phyloP scores from a whole-genome alignment of 2,797 vertebrate genomes.

The Myotis vivesi region DNA sequence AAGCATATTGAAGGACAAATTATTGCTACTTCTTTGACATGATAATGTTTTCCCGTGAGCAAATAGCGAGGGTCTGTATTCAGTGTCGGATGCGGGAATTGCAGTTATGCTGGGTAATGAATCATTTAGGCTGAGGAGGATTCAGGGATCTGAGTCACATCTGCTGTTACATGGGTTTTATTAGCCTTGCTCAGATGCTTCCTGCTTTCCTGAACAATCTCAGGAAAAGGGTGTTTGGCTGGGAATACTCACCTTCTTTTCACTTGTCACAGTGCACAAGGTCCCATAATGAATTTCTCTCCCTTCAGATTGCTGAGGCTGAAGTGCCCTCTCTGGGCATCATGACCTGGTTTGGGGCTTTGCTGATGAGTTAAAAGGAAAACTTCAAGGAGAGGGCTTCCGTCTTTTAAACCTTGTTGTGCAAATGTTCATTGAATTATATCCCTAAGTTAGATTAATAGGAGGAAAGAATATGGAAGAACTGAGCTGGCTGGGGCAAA shows the following conservation, averaged over 20 bases:
- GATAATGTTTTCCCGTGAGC: conserved; percentile 22
- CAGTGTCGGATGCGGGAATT: not conserved
- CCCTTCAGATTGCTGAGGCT: not conserved
- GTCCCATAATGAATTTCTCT: not conserved
- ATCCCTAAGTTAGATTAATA: not conserved
- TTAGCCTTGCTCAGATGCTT: not conserved
- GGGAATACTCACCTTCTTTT: not conserved
- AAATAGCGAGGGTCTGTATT: not conserved
- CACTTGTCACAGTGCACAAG: not conserved
- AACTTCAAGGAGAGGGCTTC: not conserved
- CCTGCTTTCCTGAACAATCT: not conserved
- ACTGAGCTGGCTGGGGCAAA: not conserved
- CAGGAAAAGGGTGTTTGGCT: not conserved
- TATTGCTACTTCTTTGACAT: conserved; percentile 9
- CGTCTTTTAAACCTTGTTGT: not conserved
- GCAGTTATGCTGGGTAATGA: not conserved
- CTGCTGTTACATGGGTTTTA: not conserved
- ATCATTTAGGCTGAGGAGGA: not conserved
- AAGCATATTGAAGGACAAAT: not conserved
- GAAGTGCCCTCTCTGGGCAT: not conserved
- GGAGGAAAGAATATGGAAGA: not conserved
- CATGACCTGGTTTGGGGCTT: not conserved
- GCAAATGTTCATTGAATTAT: not conserved
- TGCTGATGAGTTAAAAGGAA: not conserved
- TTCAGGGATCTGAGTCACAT: not conserved